Conservation (phyloP, 2,113 vertebrate species). For the Lophotis ruficrista region DNA sequence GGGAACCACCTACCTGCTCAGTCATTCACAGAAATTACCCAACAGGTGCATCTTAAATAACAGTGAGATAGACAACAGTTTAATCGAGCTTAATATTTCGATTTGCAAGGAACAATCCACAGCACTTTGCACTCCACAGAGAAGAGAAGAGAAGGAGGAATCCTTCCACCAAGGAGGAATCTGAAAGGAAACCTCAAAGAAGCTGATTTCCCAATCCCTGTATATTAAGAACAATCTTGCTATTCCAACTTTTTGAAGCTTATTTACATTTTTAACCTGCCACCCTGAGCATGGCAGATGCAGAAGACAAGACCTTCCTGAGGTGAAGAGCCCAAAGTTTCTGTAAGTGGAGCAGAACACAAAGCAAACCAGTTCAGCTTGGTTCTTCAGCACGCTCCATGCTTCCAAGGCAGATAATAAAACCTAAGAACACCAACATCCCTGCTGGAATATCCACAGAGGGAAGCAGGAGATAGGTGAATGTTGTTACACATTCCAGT, state of each 20-base stretch:
- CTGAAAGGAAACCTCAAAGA: not conserved
- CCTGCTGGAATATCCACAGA: not conserved
- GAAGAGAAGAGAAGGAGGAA: not conserved
- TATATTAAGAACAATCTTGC: not conserved
- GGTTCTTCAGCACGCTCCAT: not conserved
- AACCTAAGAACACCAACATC: not conserved
- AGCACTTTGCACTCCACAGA: not conserved
- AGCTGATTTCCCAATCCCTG: not conserved
- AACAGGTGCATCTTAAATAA: not conserved
- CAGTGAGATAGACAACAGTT: not conserved
- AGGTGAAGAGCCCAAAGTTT: not conserved
- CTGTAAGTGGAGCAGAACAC: not conserved
- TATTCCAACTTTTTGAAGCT: not conserved
- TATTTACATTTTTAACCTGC: not conserved
- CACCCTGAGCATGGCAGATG: not conserved
- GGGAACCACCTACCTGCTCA: not conserved
- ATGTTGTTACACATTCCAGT: slow-evolving; percentile 19
- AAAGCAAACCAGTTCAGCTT: not conserved
- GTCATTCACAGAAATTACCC: not conserved
- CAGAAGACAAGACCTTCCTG: not conserved
- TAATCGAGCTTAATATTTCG: not conserved
- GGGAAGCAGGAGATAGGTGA: not conserved
- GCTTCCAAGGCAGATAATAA: not conserved
- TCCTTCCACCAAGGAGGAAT: not conserved
- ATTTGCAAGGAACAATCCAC: not conserved